Base-by-base conservation (phyloP, 2,797 vertebrate genomes). In the Sebastes alutus region DNA sequence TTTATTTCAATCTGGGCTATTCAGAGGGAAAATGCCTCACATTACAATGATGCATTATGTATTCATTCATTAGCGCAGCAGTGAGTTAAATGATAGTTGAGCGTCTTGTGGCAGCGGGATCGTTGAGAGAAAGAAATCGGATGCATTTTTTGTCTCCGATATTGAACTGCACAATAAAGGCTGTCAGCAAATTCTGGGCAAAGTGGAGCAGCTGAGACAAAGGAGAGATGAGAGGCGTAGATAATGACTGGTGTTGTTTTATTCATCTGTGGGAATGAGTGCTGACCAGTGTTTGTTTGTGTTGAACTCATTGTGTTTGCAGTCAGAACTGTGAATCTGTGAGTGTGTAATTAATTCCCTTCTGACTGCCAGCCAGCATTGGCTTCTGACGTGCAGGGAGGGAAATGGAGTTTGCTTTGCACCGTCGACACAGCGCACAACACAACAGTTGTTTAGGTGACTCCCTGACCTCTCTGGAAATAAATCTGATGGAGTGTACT, bases 241-340 rank as follows among this genome's bases (percentile, higher is more conserved):
- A 93, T 93, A 91, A 94, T 85, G 81, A 83, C 76, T 82, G 80
- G 67, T 88, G 83, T 88, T 94, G 88, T 91, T 92, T 93, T 92
- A 94, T 94, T 94, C 89, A 89, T 91, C 85, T 60, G 69, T 29
- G 56, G 69, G 54, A 80, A 90, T 78, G 73, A 78, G 91, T 91
- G 90, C 93, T 94, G 93, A 94, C 94, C 92, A 87, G 71, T 84
- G 77, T 93, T 92, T 91, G 90, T 91, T 93, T 91, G 78, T 86
- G 89, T 84, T 88, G 79, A 91, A 88, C 82, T 74, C 79, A 84
- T 89, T 80, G 83, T 88, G 87, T 93, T 93, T 92, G 88, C 91
- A 84, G 90, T 89, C 84, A 86, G 84, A 93, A 82, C 84, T 90
- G 86, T 84, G 80, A 85, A 89, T 86, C 68, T 88, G 71, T 58